These are phyloP conservation scores for Margarornis squamiger DNA, from an alignment of 2,797 vertebrate species.

Conservation along the genomic window DNA sequence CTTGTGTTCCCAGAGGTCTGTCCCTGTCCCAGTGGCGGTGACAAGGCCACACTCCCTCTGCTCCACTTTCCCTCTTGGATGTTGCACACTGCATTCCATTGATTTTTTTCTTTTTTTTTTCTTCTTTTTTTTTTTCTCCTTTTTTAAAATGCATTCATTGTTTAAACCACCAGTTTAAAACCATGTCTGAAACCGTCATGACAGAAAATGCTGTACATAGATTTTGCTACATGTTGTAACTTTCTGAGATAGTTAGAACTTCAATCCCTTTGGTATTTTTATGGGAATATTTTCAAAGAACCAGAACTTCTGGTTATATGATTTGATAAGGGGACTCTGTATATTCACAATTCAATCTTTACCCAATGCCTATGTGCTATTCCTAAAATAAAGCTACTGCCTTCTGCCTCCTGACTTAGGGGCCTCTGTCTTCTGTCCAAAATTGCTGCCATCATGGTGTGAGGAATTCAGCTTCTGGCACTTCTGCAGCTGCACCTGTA, in stretches of 20 bases:
- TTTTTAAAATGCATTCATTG: not conserved
- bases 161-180: not conserved
- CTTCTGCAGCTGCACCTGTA: not conserved
- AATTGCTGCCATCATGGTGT: not conserved
- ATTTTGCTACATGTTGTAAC: conserved; percentile 30
- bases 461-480: not conserved
- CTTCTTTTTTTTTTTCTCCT: not conserved
- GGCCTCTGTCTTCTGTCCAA: not conserved
- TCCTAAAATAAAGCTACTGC: conserved; percentile 66
- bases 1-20: not conserved
- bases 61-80: not conserved
- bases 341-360: not conserved
- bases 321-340: conserved; percentile 6
- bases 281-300: conserved; percentile 48
- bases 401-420: conserved; percentile 26
- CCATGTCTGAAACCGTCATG: not conserved
- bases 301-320: not conserved
- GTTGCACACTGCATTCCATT: not conserved
- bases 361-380: not conserved
- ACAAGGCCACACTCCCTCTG: not conserved
- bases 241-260: not conserved
- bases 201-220: conserved; percentile 47
- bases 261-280: conserved; percentile 41
- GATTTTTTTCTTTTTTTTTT: not conserved
- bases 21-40: fast-evolving